These are phyloP conservation scores for Verasper variegatus DNA, from an alignment of 2,113 vertebrate genomes.

Conservation along the genomic window DNA sequence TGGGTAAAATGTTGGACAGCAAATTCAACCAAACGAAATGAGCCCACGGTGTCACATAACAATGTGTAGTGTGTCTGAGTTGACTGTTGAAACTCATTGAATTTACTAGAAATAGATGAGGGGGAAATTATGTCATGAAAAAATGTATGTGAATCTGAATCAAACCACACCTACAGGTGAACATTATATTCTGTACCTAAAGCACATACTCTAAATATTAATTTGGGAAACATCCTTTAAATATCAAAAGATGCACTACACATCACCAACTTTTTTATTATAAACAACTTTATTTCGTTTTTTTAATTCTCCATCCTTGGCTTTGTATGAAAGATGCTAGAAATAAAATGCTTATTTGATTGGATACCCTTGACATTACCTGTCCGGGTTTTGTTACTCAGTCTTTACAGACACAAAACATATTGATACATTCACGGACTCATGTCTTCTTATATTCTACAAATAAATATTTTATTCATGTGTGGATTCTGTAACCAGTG, in stretches of 20 bases:
- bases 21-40: too few species aligned
- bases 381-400: background rate
- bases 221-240: background rate
- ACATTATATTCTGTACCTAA: background rate
- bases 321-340: background rate
- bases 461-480: slow-evolving; percentile 37
- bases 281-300: background rate
- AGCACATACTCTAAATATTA: background rate
- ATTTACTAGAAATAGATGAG: too few species aligned
- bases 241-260: background rate
- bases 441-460: background rate
- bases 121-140: too few species aligned
- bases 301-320: background rate
- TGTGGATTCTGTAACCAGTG: slow-evolving; percentile 59
- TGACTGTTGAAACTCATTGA: too few species aligned
- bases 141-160: too few species aligned
- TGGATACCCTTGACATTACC: too few species aligned
- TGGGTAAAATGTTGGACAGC: too few species aligned
- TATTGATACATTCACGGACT: background rate
- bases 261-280: background rate
- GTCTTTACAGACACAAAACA: background rate
- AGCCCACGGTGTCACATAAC: too few species aligned
- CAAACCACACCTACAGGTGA: too few species aligned
- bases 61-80: too few species aligned
- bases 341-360: too few species aligned